phyloP scores from a whole-genome alignment of 2,797 vertebrate species.

The Anabas testudineus region DNA sequence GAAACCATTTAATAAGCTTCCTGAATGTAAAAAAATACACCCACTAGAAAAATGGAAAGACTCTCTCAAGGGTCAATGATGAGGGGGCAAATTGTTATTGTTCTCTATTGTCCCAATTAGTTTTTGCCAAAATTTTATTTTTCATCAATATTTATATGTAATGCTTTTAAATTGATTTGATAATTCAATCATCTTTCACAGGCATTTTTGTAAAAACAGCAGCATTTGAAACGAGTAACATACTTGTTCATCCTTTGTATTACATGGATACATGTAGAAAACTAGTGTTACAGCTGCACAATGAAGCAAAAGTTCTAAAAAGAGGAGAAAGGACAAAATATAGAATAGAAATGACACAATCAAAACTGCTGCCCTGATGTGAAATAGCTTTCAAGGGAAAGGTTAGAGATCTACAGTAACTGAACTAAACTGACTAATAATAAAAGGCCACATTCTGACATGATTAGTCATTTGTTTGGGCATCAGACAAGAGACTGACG shows the following conservation, averaged over 20 bases:
- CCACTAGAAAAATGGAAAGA: slow-evolving; percentile 49
- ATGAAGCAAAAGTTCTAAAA: neutral
- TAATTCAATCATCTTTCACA: neutral
- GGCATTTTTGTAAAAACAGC: neutral
- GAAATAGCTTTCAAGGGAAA: slow-evolving; percentile 59
- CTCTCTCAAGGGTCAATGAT: slow-evolving; percentile 33
- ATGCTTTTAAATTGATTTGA: neutral
- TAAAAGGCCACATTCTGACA: slow-evolving; percentile 48
- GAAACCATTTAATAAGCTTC: slow-evolving; percentile 55
- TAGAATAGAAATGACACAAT: neutral
- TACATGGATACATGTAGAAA: neutral
- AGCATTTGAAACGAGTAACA: neutral
- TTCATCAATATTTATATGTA: too few species aligned
- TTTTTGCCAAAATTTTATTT: slow-evolving; percentile 9
- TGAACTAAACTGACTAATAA: slow-evolving; percentile 40
- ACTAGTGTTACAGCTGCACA: neutral
- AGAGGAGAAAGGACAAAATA: neutral
- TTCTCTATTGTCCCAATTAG: slow-evolving; percentile 49
- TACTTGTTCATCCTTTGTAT: neutral
- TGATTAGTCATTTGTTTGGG: slow-evolving; percentile 65
- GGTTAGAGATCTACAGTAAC: slow-evolving; percentile 39
- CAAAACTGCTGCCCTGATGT: slow-evolving; percentile 22
- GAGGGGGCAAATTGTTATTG: slow-evolving; percentile 37
- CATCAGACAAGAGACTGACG: slow-evolving; percentile 56
- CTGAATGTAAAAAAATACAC: slow-evolving; percentile 35